phyloP scores from a whole-genome alignment of 2,113 vertebrate species.

The Gymnogyps californianus region DNA sequence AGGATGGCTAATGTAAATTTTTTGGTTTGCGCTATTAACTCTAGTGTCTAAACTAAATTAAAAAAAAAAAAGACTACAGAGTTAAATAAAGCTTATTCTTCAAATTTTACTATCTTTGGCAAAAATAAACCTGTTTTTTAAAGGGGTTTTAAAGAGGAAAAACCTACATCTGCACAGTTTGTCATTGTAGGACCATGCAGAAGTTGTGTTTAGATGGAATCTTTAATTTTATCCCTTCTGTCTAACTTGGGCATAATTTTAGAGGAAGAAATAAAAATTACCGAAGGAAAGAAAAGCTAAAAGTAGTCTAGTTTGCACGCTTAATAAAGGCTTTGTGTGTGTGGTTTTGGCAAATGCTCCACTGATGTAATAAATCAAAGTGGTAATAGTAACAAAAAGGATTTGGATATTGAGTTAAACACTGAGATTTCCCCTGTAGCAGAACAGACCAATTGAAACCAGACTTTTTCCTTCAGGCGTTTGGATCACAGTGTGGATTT shows the following conservation, averaged over 20 bases:
- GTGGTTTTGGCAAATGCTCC: not conserved
- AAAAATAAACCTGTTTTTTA: not conserved
- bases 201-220: not conserved
- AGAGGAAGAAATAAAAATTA: not conserved
- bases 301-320: not conserved
- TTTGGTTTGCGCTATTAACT: not conserved
- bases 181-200: not conserved
- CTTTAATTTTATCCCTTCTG: not conserved
- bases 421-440: not conserved
- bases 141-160: not conserved
- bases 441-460: not conserved
- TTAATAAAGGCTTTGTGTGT: not conserved
- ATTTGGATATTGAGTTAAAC: not conserved
- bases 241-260: not conserved
- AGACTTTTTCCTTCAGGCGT: not conserved
- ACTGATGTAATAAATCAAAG: not conserved
- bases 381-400: not conserved
- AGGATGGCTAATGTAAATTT: not conserved
- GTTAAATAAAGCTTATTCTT: not conserved
- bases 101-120: not conserved
- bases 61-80: not conserved
- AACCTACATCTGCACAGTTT: not conserved
- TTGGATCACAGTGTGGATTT: not conserved
- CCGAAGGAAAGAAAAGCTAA: not conserved
- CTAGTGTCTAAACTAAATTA: not conserved